These are phyloP conservation scores for Nomada ruficornis DNA, from an alignment of 2,888 invertebrate species.

Conservation along the genomic window DNA sequence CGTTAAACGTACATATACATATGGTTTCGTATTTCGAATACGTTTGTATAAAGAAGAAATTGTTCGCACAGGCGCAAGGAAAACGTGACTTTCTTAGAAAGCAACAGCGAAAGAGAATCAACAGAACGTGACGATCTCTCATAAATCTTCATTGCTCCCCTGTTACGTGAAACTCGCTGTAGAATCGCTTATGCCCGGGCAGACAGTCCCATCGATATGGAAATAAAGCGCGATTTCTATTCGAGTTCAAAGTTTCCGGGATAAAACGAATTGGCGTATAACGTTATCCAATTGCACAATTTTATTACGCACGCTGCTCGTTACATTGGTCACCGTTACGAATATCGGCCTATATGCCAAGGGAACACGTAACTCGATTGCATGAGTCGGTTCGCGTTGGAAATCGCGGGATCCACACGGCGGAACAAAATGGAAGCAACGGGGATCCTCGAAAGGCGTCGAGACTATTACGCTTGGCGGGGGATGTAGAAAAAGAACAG, in stretches of 20 bases:
- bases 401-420: background rate
- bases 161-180: background rate
- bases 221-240: background rate
- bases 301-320: constrained; percentile 15
- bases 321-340: constrained; percentile 25
- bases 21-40: no score
- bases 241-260: constrained; percentile 29
- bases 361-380: no score
- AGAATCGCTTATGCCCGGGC: background rate
- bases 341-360: background rate
- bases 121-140: constrained; percentile 43
- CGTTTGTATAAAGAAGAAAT: background rate
- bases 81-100: constrained; percentile 41
- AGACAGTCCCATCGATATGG: background rate
- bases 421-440: background rate
- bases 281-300: constrained; percentile 18
- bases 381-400: background rate
- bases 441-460: background rate
- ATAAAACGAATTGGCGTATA: constrained; percentile 20
- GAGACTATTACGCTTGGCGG: no score
- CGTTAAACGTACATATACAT: no score
- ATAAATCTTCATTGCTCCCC: constrained; percentile 1
- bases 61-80: background rate
- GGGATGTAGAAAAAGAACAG: no score
- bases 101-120: constrained; percentile 12